A percentile compares a stretch with the other conserved stretches of the same genome.
These are phyloP conservation scores for Steinernema carpocapsae DNA, from an alignment of 2,888 invertebrate species.

Conservation along the genomic window DNA sequence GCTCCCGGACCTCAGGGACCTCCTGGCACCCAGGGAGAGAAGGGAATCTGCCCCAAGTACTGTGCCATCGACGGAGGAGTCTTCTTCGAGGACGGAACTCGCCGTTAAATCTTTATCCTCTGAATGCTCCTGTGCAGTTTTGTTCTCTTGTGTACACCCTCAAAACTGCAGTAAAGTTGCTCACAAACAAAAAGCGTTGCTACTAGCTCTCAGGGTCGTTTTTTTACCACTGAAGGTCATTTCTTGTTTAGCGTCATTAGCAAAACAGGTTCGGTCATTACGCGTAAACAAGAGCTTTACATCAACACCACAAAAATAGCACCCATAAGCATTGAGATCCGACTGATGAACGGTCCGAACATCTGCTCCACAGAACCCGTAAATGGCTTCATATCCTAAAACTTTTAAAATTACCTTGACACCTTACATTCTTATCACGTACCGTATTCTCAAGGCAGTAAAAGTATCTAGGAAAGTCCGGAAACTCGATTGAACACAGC, in stretches of 20 bases:
- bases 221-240: background rate
- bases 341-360: too few species aligned
- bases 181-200: background rate
- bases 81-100: slow-evolving; percentile 60
- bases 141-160: background rate
- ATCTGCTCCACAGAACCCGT: too few species aligned
- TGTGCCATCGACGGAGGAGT: slow-evolving; percentile 59
- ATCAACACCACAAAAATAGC: background rate
- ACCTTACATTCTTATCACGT: background rate
- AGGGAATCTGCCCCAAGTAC: slow-evolving; percentile 57
- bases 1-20: too few species aligned
- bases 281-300: background rate
- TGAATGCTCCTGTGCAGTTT: background rate
- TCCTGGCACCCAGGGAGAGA: too few species aligned
- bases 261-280: background rate
- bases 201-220: slow-evolving; percentile 15
- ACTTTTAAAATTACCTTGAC: background rate
- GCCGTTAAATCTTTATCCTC: slow-evolving; percentile 38
- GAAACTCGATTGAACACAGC: slow-evolving; percentile 60
- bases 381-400: background rate
- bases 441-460: slow-evolving; percentile 45
- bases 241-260: background rate
- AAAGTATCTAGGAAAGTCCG: slow-evolving; percentile 55
- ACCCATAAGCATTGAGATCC: too few species aligned
- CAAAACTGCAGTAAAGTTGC: slow-evolving; percentile 8